These are phyloP conservation scores for Pandemis cinnamomeana DNA, from an alignment of 2,888 invertebrate species.

Conservation along the genomic window DNA sequence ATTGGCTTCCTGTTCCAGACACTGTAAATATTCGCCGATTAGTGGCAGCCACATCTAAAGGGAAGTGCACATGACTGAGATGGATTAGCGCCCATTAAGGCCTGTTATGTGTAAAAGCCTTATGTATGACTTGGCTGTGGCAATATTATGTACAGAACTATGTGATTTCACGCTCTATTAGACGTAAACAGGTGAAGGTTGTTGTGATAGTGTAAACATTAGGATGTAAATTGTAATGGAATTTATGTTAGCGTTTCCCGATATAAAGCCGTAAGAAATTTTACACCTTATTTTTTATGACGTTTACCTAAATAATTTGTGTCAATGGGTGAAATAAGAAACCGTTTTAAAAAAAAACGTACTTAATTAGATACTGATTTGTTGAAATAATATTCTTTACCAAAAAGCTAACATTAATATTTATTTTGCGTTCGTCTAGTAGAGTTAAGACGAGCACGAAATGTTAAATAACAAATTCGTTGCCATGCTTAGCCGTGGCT, in stretches of 20 bases:
- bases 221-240: background rate
- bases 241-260: too few species aligned
- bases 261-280: background rate
- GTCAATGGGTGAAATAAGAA: background rate
- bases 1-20: constrained; percentile 19
- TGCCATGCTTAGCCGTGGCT: constrained; percentile 19
- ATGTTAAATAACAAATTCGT: constrained; percentile 36
- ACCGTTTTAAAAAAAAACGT: background rate
- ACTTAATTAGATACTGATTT: background rate
- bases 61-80: constrained; percentile 62
- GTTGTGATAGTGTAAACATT: background rate
- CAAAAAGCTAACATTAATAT: constrained; percentile 27
- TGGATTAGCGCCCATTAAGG: constrained; percentile 63
- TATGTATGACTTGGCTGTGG: constrained; percentile 25
- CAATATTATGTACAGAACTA: constrained; percentile 23
- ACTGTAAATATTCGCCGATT: constrained; percentile 42
- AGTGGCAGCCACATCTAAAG: constrained; percentile 45
- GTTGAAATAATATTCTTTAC: constrained; percentile 14
- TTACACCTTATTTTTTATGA: background rate
- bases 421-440: constrained; percentile 14
- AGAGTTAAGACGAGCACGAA: constrained; percentile 22
- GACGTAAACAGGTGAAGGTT: background rate
- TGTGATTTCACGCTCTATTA: background rate
- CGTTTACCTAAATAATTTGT: background rate
- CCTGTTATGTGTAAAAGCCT: constrained; percentile 46